Base-by-base conservation (phyloP, 2,888 invertebrate genomes). In the Drosophila borborema region DNA sequence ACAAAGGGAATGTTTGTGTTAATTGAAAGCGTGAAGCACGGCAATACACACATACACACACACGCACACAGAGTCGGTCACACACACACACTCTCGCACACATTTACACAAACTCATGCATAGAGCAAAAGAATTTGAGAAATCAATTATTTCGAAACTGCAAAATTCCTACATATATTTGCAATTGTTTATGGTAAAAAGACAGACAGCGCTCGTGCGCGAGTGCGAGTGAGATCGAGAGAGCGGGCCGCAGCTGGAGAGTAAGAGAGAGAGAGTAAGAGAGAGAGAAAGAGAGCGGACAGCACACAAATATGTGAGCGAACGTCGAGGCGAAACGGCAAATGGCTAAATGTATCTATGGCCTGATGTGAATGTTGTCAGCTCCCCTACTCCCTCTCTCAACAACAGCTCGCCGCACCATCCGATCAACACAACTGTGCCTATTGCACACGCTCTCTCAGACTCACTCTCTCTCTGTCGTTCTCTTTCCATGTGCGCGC, bases 101-200 rank as follows among this genome's bases (percentile, higher is more conserved):
- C 59, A 63, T 28, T 60, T 12, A 65, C 10, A 23, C 16, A 71
- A 28, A 58, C 51, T 60, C 45, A 63, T 58, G 55, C 55, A 64
- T 73, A 69, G 67, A 64, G 70, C 62, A 70, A 65, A 89, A 88
- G 86, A 89, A 89, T 86, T 89, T 86, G 80, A 77, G 77, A 86
- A 86, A 86, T 86, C 86, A 90, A 86, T 86, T 86, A 86, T 86
- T 86, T 86, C 90, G 86, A 86, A 86, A 86, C 86, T 89, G 90
- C 88, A 78, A 86, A 86, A 89, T 88, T 90, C 90, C 86, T 72
- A 88, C 88, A 81, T 77, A 77, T 86, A 90, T 85, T 86, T 85
- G 86, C 86, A 89, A 89, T 86, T 86, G 86, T 86, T 86, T 86
- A 89, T 86, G 87, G 80, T 69, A 62, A 75, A 74, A 66, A 67